phyloP scores from a whole-genome alignment of 2,888 invertebrate species.

The Cordilura impudica region DNA sequence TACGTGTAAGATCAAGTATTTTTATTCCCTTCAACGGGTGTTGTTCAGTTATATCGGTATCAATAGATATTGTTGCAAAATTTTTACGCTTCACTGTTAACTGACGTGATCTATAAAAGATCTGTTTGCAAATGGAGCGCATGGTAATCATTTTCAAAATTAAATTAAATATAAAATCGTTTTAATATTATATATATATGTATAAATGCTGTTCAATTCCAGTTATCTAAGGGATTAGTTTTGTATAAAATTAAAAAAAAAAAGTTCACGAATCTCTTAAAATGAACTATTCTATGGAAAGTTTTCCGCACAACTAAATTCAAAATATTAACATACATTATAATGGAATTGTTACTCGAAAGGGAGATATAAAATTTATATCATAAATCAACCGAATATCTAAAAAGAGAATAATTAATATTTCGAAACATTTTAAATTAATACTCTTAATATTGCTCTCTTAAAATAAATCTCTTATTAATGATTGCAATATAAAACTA shows the following conservation, averaged over 20 bases:
- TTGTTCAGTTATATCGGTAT: slow-evolving; percentile 64
- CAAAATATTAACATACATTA: background rate
- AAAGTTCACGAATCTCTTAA: background rate
- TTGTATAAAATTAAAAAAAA: slow-evolving; percentile 5
- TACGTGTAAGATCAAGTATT: slow-evolving; percentile 89
- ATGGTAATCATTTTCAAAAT: slow-evolving; percentile 32
- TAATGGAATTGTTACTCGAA: slow-evolving; percentile 14
- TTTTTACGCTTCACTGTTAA: slow-evolving; percentile 32
- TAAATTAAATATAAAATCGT: background rate
- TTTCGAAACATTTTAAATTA: no score
- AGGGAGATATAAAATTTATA: background rate
- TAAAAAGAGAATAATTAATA: no score
- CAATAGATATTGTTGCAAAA: slow-evolving; percentile 9
- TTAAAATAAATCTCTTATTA: no score
- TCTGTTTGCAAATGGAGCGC: slow-evolving; percentile 19
- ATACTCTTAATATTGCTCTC: background rate
- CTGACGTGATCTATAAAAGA: background rate
- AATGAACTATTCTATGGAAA: slow-evolving; percentile 60
- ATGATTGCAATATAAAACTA: no score
- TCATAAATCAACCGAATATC: no score
- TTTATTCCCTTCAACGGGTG: slow-evolving; percentile 85
- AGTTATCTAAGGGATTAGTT: slow-evolving; percentile 1
- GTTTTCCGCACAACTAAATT: slow-evolving; percentile 66
- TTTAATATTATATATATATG: background rate
- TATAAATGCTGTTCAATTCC: slow-evolving; percentile 3